phyloP scores from a whole-genome alignment of 2,113 vertebrate genomes.

The Trichechus manatus region DNA sequence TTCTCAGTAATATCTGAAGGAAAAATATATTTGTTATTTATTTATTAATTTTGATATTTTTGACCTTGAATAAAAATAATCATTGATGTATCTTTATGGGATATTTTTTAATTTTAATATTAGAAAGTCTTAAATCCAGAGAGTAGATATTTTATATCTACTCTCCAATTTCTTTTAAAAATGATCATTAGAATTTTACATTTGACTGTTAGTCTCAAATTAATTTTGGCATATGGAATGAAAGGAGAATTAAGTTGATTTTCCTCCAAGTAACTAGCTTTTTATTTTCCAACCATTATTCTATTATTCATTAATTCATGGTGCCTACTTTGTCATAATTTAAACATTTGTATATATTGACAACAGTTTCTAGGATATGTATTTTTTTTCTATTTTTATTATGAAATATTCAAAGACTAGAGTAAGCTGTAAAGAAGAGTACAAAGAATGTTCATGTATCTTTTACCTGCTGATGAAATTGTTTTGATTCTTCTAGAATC shows the following conservation, averaged over 20 bases:
- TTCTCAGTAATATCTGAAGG: neutral
- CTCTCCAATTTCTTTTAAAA: neutral
- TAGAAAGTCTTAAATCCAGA: neutral
- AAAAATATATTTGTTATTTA: neutral
- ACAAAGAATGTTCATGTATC: neutral
- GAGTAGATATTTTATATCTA: neutral
- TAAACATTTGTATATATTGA: neutral
- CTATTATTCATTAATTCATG: neutral
- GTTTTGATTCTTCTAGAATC: no score
- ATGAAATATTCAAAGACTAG: neutral
- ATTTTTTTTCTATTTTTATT: conserved; percentile 19
- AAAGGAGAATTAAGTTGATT: neutral
- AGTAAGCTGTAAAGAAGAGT: neutral
- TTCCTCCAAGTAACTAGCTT: neutral
- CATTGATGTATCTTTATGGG: neutral
- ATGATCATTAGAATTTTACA: neutral
- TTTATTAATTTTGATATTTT: neutral
- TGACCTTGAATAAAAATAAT: neutral
- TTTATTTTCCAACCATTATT: neutral
- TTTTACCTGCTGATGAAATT: neutral
- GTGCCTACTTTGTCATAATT: neutral
- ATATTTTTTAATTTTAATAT: neutral
- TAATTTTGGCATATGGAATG: conserved; percentile 1
- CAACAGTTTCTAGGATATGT: neutral
- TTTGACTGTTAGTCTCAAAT: neutral